Percentiles rank a stretch among this genome's conserved stretches.
These are phyloP conservation scores for Ivindomyrus marchei DNA, from an alignment of 2,113 vertebrate genomes.

Conservation along the genomic window DNA sequence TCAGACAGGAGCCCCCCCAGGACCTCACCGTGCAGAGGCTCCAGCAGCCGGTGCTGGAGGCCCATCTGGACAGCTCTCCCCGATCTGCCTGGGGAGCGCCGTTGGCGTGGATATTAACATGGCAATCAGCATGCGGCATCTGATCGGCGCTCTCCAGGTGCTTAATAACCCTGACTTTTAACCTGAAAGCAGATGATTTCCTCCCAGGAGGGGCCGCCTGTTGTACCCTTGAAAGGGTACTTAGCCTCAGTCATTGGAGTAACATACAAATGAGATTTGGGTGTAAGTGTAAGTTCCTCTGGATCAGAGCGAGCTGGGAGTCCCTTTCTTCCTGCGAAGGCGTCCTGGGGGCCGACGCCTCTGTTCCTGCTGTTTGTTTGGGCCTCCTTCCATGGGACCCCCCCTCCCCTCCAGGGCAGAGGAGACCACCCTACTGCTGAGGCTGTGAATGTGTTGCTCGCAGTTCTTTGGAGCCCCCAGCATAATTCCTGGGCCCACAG, in stretches of 20 bases:
- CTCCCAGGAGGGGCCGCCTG: background rate
- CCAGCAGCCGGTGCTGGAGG: background rate
- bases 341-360: background rate
- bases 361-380: background rate
- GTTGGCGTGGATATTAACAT: background rate
- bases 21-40: background rate
- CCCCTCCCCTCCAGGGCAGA: background rate
- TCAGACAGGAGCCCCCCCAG: background rate
- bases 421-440: background rate
- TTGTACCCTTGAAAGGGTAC: constrained; percentile 1
- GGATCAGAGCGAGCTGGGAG: background rate
- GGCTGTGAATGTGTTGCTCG: background rate
- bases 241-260: background rate
- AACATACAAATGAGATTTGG: background rate
- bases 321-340: background rate
- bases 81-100: background rate
- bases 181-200: background rate
- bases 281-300: background rate
- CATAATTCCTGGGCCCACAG: background rate
- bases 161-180: constrained; percentile 1
- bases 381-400: background rate
- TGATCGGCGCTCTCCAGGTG: background rate
- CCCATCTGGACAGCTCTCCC: background rate
- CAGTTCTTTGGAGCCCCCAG: background rate
- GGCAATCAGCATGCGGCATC: background rate